These are phyloP conservation scores for Epinotia nisella DNA, from an alignment of 2,888 invertebrate species.

Conservation along the genomic window DNA sequence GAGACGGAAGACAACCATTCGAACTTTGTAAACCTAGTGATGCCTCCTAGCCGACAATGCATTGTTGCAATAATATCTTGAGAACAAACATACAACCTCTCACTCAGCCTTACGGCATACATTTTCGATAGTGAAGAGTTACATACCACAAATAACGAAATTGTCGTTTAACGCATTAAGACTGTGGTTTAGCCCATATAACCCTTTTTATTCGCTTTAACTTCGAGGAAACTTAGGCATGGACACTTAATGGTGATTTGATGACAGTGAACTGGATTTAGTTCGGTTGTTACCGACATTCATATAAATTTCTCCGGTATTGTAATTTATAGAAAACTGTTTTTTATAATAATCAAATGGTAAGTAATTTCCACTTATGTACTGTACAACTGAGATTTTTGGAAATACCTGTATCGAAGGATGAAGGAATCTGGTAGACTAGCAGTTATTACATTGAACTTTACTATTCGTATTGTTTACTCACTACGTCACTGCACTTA, in stretches of 20 bases:
- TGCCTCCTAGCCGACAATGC: too few species aligned
- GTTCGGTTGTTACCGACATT: not conserved
- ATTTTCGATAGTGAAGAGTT: not conserved
- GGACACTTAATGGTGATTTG: slow-evolving; percentile 28
- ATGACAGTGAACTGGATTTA: slow-evolving; percentile 14
- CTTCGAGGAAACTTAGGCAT: not conserved
- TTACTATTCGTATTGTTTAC: too few species aligned
- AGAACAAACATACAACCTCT: too few species aligned
- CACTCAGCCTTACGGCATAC: too few species aligned
- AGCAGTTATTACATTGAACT: too few species aligned
- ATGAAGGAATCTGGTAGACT: too few species aligned
- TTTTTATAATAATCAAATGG: not conserved
- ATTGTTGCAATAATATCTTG: too few species aligned
- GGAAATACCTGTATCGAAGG: too few species aligned
- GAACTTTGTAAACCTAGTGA: too few species aligned
- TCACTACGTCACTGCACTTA: too few species aligned
- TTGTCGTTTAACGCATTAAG: slow-evolving; percentile 20
- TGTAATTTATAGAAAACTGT: slow-evolving; percentile 2
- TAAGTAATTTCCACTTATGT: not conserved
- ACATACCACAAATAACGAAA: not conserved
- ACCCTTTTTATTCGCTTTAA: slow-evolving; percentile 29
- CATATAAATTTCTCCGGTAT: slow-evolving; percentile 6
- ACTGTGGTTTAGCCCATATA: slow-evolving; percentile 20
- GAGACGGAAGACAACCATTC: too few species aligned
- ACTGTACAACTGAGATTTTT: not conserved